Evolutionary conservation across 2,797 vertebrate genomes (phyloP).

Genomic region (Pangasius djambal): DNA sequence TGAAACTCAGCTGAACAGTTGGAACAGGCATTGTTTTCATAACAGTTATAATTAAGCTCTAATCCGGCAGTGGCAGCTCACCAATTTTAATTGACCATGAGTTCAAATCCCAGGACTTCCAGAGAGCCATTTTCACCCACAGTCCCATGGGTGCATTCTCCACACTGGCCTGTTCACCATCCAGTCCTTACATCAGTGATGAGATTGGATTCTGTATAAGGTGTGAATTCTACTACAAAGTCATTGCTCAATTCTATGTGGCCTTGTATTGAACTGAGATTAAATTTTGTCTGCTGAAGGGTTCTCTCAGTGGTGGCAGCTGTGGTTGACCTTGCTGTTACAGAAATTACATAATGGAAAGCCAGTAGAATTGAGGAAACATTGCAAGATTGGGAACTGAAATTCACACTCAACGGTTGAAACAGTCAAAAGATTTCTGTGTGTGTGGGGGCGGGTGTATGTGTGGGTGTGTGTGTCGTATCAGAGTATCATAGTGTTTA

Average conservation of each 20-base stretch:
- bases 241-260: background rate
- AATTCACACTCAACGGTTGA: background rate
- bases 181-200: background rate
- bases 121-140: background rate
- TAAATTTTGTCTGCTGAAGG: background rate
- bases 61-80: background rate
- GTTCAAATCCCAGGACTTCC: background rate
- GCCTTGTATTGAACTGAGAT: background rate
- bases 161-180: background rate
- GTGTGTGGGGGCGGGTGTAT: background rate
- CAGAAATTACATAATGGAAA: background rate
- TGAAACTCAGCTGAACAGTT: background rate
- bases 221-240: background rate
- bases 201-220: background rate
- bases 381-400: background rate
- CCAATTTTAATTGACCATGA: constrained; percentile 1
- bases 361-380: background rate
- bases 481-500: background rate
- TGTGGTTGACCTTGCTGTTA: background rate
- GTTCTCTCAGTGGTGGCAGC: background rate
- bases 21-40: background rate
- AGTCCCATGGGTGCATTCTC: background rate
- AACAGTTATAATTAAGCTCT: background rate
- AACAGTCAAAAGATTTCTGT: background rate
- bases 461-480: background rate